Evolutionary conservation across 2,888 invertebrate genomes (phyloP), one percentile per base, ranked within the genome.

Genomic region (Ophion costatus): DNA sequence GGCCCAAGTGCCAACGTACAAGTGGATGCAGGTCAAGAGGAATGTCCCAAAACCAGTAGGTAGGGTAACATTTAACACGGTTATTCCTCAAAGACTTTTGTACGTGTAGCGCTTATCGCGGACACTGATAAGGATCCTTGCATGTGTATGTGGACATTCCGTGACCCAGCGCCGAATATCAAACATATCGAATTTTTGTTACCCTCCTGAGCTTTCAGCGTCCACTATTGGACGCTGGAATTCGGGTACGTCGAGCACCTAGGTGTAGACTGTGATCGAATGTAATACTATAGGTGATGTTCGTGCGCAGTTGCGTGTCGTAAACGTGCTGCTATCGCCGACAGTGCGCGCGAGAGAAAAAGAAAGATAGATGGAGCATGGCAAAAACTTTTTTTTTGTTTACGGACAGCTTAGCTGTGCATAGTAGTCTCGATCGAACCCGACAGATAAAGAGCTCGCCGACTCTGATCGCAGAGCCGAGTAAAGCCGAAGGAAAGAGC

Each of bases 1-100:
- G 88, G 94, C 95, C 17, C 94, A 96, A 71, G 96, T 98, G 85
- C 98, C 98, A 33, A 98, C 98, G 0, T 99, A 99, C 94, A 98
- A 99, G 94, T 99, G 99, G 99, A 99, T 99, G 99, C 98, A 99
- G 95, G 98, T 99, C 91, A 99, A 99, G 94, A 95, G 99, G 94
- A 98, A 98, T 94, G 97, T 98, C 89, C 98, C 98, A 73, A 99
- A 99, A 94, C 98, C 98, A 90, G 95, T 97, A 94, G 97, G 98
- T 98, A 85, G 94, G 96, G 96, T 94, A 84, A 61, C 70, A n/a
- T 75, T 33, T 64, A 79, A 70, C 69, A 76, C 57, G n/a, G 45
- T 57, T 76, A 74, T 73, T 75, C 61, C 67, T 67, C 69, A 56
- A 56, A 38, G 70, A 9, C 38, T 38, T 38, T 38, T 71, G 17